Base-by-base conservation (phyloP, 2,888 invertebrate species). In the Eupithecia tripunctaria region DNA sequence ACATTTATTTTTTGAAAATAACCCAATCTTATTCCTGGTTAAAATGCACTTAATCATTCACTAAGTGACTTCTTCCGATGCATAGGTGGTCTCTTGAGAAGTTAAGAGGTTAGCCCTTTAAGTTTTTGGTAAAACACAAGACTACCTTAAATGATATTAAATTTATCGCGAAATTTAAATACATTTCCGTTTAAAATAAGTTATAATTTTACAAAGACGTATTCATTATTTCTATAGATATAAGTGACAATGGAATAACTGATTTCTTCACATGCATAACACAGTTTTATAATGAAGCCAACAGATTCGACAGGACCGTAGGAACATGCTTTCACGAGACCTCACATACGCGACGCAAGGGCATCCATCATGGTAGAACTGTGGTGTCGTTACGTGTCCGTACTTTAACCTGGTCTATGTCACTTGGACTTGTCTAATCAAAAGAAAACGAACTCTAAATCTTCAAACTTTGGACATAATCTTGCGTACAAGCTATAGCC, bases 331-430 rank as follows among this genome's bases (percentile, higher is more conserved):
- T 86, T 86, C 87, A 85, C 86, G 83, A 84, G 89, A 87, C 89
- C 89, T 87, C 89, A 89, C 89, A 89, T 86, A 88, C 81, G 82
- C 83, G 80, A 82, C 85, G 85, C 84, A 71, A 76, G 79, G 88
- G 87, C 94, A 94, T 94, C 94, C 91, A 94, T 94, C 94, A 94
- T 93, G 89, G 92, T 92, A 90, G 82, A 84, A 82, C 81, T 86
- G 88, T 86, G 86, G 87, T 82, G 89, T 89, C 87, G 89, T 86
- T 87, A 88, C 88, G 86, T 85, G 88, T 88, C 89, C 88, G 87
- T 88, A 83, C 86, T 70, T 36, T 47, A 68, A 65, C 25, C 12
- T 43, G 32, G 27, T 25, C 51, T 70, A 25, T 43, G 18, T 67
- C 73, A 73, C 68, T 71, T 64, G 14, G 64, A 64, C 38, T 21